phyloP scores from a whole-genome alignment of 2,113 vertebrate species.

The Heteronetta atricapilla region DNA sequence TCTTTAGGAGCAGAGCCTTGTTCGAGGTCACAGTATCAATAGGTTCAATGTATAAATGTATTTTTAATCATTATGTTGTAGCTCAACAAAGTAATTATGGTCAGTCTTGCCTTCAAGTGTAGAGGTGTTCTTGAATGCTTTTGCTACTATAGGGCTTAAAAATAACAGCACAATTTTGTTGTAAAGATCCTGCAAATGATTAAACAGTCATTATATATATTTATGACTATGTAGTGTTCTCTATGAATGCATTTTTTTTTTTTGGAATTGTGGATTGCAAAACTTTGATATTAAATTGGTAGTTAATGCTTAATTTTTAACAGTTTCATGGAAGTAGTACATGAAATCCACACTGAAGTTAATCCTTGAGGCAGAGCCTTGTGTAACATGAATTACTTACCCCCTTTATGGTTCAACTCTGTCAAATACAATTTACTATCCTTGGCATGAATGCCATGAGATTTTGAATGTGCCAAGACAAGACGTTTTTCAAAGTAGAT shows the following conservation, averaged over 20 bases:
- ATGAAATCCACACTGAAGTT: background rate
- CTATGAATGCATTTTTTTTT: background rate
- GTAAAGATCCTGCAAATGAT: background rate
- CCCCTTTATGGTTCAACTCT: background rate
- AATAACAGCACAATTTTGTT: background rate
- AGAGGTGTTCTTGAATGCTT: background rate
- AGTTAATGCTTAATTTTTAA: background rate
- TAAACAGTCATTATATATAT: background rate
- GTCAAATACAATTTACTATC: background rate
- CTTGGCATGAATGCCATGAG: background rate
- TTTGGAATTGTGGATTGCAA: background rate
- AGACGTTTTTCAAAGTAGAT: background rate
- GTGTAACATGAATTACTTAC: rapidly evolving
- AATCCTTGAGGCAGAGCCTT: background rate
- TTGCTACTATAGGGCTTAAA: background rate
- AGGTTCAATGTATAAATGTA: background rate
- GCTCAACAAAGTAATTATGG: background rate
- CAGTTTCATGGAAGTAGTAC: background rate
- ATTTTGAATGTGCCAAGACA: background rate
- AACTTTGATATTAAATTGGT: background rate
- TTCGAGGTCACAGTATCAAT: background rate
- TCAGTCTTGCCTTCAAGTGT: background rate
- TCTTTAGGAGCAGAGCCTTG: background rate
- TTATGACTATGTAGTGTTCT: background rate
- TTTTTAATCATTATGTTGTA: background rate